Evolutionary conservation across 1,140 invertebrate genomes (phyloP), one percentile per base, ranked within the genome.

Genomic region (Trichoplusia ni): DNA sequence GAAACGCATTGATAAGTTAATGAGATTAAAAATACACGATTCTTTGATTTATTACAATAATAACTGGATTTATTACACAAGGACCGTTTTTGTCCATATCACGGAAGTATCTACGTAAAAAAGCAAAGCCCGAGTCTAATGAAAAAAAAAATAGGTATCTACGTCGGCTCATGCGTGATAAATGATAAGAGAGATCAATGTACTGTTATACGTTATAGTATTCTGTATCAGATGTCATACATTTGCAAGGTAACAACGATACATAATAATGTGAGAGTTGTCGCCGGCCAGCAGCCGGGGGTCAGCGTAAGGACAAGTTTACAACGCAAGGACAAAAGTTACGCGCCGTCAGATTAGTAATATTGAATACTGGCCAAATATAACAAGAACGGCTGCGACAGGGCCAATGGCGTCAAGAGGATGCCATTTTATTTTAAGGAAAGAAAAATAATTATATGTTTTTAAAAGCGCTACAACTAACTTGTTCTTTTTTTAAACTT

Each of bases 181-280:
- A n/a, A n/a, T 4, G 54, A 58, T 58, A 58, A 58, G 9, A 58
- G 14, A 58, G 54, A 58, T 58, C 38, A 58, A 58, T 40, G 38
- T 19, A 58, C 54, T 44, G 9, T 58, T 31, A 21, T 14, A 58
- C 14, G n/a, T 58, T 58, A 27, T 54, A 38, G 13, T 40, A 16
- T 27, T 37, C 51, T 25, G 4, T n/a, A 54, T 27, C 19, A 38
- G 19, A 56, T 56, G 33, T 40, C 35, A 7, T 21, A 2, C 7
- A 16, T 47, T 21, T 40, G 38, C n/a, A 21, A 14, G 23, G 46
- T 49, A 19, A 27, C 46, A 49, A 47, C 37, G 49, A 54, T 21
- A 51, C 4, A 1, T 42, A 21, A 23, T 18, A 27, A 23, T 18
- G 25, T 31, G 3, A 21, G 7, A 25, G 9, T 7, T 38, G 16